Evolutionary conservation across 2,113 vertebrate genomes (phyloP), one percentile per base, ranked within the genome.

Genomic region (human): DNA sequence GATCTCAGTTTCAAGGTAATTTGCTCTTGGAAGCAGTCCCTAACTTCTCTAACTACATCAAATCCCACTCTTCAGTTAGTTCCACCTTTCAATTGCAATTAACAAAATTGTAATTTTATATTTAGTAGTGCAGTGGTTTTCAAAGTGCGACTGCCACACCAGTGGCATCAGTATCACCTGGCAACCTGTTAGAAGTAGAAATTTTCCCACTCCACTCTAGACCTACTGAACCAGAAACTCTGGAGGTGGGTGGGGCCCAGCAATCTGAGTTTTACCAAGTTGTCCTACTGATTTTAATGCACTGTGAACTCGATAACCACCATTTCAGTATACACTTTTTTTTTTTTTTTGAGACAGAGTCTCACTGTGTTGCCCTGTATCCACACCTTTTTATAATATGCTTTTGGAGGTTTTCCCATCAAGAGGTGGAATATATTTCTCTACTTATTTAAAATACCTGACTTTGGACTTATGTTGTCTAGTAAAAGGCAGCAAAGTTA

Each of bases 401-500:
- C 57, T 61, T 32, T 64, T 64, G 61, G 27, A 64, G 27, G 61
- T 64, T 64, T 64, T 64, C 12, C 61, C 61, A 30, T 64, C 13
- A 64, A 64, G 13, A 64, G 27, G 30, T 64, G 27, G 61, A 64
- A 13, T 64, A 64, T 64, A 64, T 64, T 64, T 64, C 61, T 64
- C 61, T 32, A 30, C 2, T 32, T 64, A 32, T 64, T 64, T 64
- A 64, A 64, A 64, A 64, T 32, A 64, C 30, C 61, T 32, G 55
- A 48, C 8, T 85, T 88, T 72, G 70, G 76, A 83, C n/a, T 86
- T 89, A 17, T 18, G 76, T 76, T n/a, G 8, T 72, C 35, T 83
- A 91, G 45, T 68, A 68, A 94, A 94, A 85, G 7, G 2, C 43
- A 81, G 43, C 27, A 50, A 91, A 86, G n/a, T 72, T 88, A 86